Percentiles rank a stretch among this genome's conserved stretches.
phyloP scores from a whole-genome alignment of 2,888 invertebrate genomes.

The Liposcelis brunnea region DNA sequence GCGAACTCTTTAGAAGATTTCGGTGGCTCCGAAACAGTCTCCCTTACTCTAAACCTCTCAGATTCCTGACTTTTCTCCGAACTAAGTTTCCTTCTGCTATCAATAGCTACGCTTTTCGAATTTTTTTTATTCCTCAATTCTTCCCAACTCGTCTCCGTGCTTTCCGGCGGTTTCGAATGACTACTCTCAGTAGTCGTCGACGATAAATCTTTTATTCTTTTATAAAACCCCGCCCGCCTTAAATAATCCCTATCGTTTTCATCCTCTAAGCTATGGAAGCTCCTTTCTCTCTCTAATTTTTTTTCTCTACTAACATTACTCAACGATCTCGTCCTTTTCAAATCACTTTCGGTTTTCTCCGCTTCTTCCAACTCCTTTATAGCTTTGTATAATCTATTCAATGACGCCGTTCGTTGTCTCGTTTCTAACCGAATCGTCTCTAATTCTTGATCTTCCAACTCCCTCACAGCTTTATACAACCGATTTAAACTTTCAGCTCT shows the following conservation, averaged over 20 bases:
- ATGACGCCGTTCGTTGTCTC: neutral
- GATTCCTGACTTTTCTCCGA: slow-evolving; percentile 1
- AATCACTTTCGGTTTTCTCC: neutral
- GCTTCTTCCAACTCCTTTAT: slow-evolving; percentile 1
- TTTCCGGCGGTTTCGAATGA: slow-evolving; percentile 12
- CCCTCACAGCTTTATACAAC: too few species aligned
- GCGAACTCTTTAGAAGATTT: neutral
- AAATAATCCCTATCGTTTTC: too few species aligned
- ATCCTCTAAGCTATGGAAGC: too few species aligned
- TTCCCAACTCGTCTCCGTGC: slow-evolving; percentile 29
- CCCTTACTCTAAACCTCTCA: slow-evolving; percentile 12
- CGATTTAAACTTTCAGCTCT: too few species aligned
- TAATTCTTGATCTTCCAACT: too few species aligned
- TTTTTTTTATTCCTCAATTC: slow-evolving; percentile 20
- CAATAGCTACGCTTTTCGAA: neutral
- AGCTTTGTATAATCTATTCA: neutral
- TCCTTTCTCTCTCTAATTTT: too few species aligned
- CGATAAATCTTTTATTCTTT: slow-evolving; percentile 17
- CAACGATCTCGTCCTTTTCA: too few species aligned
- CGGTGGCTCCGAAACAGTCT: slow-evolving; percentile 3
- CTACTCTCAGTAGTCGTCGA: slow-evolving; percentile 22
- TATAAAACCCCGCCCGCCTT: neutral
- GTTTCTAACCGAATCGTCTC: too few species aligned
- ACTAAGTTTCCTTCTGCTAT: too few species aligned
- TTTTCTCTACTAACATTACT: too few species aligned